Evolutionary conservation across 2,113 vertebrate species (phyloP).

Genomic region (Dryoscopus gambensis): DNA sequence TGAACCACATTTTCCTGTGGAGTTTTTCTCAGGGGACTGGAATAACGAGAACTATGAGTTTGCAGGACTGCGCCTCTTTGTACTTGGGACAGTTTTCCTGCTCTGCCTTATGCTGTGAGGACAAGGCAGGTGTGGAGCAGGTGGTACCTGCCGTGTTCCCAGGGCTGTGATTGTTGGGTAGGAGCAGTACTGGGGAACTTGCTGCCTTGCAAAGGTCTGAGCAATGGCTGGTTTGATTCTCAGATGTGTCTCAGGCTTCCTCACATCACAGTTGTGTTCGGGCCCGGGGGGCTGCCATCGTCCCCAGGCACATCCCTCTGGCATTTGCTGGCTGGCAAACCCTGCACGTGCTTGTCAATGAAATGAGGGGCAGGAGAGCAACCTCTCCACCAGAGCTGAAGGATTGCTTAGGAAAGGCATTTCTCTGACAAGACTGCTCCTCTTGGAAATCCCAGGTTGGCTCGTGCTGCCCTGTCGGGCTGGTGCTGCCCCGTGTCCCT

Average conservation of each 20-base stretch:
- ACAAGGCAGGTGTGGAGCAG: neutral
- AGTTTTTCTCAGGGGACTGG: neutral
- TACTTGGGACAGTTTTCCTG: neutral
- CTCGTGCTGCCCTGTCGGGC: neutral
- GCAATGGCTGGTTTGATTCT: neutral
- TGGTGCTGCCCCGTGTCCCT: neutral
- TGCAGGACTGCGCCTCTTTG: neutral
- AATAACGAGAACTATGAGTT: neutral
- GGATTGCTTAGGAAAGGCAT: neutral
- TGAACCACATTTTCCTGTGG: neutral
- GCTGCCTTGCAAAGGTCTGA: neutral
- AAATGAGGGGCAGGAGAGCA: neutral
- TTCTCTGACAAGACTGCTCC: neutral
- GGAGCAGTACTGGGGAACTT: neutral
- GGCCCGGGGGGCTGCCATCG: neutral
- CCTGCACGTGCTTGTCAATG: neutral
- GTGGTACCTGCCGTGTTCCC: neutral
- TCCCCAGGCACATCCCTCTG: neutral
- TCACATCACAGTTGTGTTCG: neutral
- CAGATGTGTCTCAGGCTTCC: neutral
- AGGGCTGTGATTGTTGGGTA: neutral
- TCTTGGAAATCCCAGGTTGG: neutral
- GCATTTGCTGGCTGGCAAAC: neutral
- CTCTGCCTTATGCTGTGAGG: neutral
- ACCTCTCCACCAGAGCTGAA: neutral